Evolutionary conservation across 2,888 invertebrate genomes (phyloP), one percentile per base, ranked within the genome.

Genomic region (Tetheella fluctuosa): DNA sequence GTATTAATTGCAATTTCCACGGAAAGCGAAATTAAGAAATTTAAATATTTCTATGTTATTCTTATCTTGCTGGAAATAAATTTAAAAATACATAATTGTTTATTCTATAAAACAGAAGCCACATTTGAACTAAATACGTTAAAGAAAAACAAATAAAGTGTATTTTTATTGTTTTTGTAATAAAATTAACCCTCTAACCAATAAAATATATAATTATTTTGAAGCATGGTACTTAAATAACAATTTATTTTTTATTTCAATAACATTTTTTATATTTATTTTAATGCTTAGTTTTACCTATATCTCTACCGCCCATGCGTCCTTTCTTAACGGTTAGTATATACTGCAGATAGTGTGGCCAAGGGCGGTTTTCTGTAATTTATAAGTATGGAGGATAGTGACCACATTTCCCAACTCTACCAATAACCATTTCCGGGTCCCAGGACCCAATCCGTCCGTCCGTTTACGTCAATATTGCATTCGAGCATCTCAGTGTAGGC

Each of bases 401-500:
- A 20, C 48, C 48, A 48, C 48, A n/a, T 48, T 10, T 20, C 48
- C 48, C 48, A 48, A 48, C 48, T 48, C 48, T 20, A 15, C 48
- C 48, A 20, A 48, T 48, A 48, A 48, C 48, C 20, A 48, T 48
- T 48, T 48, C 48, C 48, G 48, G 48, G 48, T 20, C 48, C 48
- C 48, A 20, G 20, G 48, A 7, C 48, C 20, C 48, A 48, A 48
- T 48, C 48, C 39, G 58, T 57, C 37, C 58, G 58, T 28, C 23
- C 48, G 48, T 59, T 60, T 54, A 34, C 42, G 54, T 54, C 25
- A 54, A 28, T 58, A 58, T 52, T 59, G 62, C 62, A 62, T 42
- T 39, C 58, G 52, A 59, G 56, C 58, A 61, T 59, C 59, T 62
- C 59, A 25, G 59, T 42, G 48, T 59, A 59, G 62, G 57, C 55